These are phyloP conservation scores for Xenops minutus DNA, from an alignment of 2,797 vertebrate species.

Conservation along the genomic window DNA sequence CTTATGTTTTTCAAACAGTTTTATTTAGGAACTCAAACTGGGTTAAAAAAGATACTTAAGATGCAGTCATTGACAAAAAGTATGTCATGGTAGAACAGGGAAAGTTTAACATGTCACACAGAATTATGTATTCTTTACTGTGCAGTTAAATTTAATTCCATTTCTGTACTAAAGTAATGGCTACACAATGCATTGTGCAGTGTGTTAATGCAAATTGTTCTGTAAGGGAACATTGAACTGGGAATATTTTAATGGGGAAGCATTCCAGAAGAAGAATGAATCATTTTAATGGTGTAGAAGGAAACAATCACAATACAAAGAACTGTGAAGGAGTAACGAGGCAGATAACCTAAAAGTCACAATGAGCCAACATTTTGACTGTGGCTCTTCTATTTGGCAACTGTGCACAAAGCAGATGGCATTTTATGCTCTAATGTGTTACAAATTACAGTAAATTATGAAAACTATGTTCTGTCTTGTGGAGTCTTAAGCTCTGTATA, in stretches of 20 bases:
- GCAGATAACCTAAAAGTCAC: not conserved
- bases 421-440: not conserved
- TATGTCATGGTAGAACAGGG: not conserved
- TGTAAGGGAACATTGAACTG: not conserved
- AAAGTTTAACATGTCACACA: not conserved
- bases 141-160: not conserved
- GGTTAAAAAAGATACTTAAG: not conserved
- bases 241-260: not conserved
- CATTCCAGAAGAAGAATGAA: not conserved
- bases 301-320: not conserved
- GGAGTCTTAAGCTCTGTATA: not conserved
- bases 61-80: not conserved
- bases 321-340: not conserved
- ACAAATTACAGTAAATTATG: not conserved
- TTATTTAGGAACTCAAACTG: not conserved
- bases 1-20: not conserved
- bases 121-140: not conserved
- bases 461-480: not conserved
- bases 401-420: not conserved
- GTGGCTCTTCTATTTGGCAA: not conserved
- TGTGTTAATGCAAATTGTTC: not conserved
- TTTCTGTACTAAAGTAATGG: not conserved
- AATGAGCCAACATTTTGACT: not conserved
- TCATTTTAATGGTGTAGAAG: not conserved
- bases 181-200: too few relatives aligned